Conservation (phyloP, 1,140 invertebrate genomes). For the Aleiodes sp. region DNA sequence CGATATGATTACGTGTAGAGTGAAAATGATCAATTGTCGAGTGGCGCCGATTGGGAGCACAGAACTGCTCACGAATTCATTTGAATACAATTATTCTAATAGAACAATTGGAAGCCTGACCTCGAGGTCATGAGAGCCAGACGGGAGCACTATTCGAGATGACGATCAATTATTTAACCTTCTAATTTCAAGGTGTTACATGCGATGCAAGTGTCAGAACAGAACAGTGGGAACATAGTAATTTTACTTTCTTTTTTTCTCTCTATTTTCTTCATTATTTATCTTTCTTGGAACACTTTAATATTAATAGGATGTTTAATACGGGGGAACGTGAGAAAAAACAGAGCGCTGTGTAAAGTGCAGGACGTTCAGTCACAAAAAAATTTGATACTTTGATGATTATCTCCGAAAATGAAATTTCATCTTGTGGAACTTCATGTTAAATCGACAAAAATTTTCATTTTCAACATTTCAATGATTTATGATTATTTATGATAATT, state of each 20-base stretch:
- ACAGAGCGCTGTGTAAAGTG: too few relatives aligned
- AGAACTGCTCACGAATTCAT: constrained; percentile 36
- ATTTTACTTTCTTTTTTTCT: too few relatives aligned
- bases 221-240: not conserved
- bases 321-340: too few relatives aligned
- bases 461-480: too few relatives aligned
- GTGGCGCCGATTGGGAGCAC: constrained; percentile 36
- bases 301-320: constrained; percentile 3
- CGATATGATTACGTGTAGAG: constrained; percentile 29
- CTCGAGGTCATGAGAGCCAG: constrained; percentile 49
- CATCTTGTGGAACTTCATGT: too few relatives aligned
- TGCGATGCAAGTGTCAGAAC: not conserved
- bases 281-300: not conserved
- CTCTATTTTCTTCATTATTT: not conserved
- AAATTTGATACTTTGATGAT: too few relatives aligned
- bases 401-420: too few relatives aligned
- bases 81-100: constrained; percentile 52
- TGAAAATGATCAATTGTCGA: constrained; percentile 34
- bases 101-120: constrained; percentile 45
- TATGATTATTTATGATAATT: too few relatives aligned
- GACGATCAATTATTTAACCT: constrained; percentile 38
- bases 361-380: too few relatives aligned
- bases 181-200: not conserved
- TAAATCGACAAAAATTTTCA: too few relatives aligned
- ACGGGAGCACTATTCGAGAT: constrained; percentile 35